These are phyloP conservation scores for Yasuhikotakia modesta DNA, from an alignment of 2,797 vertebrate species.

Conservation along the genomic window DNA sequence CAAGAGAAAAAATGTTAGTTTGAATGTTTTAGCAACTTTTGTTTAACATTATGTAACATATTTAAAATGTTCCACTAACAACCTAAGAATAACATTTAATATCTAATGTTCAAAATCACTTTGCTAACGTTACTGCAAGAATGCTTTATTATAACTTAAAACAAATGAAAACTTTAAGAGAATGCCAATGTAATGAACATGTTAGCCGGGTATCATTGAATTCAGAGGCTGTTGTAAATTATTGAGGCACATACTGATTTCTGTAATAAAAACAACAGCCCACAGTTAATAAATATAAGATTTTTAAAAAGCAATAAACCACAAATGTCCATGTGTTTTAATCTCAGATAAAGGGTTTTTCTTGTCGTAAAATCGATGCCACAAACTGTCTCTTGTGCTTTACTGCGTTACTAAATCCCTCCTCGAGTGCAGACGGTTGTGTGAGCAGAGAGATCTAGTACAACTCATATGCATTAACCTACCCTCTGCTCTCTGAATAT, in stretches of 20 bases:
- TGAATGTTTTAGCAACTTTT: no score
- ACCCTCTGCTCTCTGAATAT: conserved; percentile 10
- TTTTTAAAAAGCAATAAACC: not conserved
- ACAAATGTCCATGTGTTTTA: not conserved
- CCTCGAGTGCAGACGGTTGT: not conserved
- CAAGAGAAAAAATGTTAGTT: no score
- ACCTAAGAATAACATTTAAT: no score
- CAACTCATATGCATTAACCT: conserved; percentile 22
- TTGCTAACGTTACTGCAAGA: no score
- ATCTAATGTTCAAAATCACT: no score
- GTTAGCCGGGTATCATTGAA: no score
- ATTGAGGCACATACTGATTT: not conserved
- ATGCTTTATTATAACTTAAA: no score
- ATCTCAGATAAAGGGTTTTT: not conserved
- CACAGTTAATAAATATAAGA: not conserved
- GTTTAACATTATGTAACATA: no score
- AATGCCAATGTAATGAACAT: no score
- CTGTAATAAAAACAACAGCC: not conserved
- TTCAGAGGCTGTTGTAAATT: no score
- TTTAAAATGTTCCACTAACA: no score
- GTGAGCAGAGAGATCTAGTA: conserved; percentile 25
- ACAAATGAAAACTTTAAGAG: no score
- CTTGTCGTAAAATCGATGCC: not conserved
- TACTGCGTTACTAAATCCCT: conserved; percentile 7
- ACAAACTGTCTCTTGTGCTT: not conserved